A percentile compares a stretch with the other conserved stretches of the same genome.
phyloP scores from a whole-genome alignment of 1,140 invertebrate genomes.

The Brachionus koreanus region DNA sequence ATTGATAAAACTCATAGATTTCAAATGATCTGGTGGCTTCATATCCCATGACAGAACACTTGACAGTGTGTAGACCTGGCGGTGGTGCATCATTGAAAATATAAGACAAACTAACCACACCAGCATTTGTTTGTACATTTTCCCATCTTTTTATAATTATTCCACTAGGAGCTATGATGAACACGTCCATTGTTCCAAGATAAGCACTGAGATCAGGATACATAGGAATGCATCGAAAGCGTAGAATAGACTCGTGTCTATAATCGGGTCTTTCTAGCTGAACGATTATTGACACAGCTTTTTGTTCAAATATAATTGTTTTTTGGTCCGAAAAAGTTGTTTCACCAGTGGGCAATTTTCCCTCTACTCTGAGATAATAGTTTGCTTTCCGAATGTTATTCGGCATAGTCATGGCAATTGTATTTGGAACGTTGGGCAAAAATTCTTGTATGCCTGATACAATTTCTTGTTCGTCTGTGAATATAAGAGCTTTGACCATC shows the following conservation, averaged over 20 bases:
- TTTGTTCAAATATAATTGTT: constrained; percentile 52
- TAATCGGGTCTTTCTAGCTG: constrained; percentile 91
- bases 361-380: constrained; percentile 81
- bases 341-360: constrained; percentile 58
- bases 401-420: constrained; percentile 49
- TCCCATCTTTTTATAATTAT: constrained; percentile 83
- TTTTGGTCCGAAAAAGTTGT: constrained; percentile 56
- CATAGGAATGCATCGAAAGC: constrained; percentile 73
- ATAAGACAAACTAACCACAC: constrained; percentile 62
- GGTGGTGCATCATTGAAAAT: constrained; percentile 82
- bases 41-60: constrained; percentile 67
- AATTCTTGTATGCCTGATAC: constrained; percentile 5
- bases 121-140: constrained; percentile 68
- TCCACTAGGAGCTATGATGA: constrained; percentile 77
- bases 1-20: constrained; percentile 62
- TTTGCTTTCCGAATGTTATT: constrained; percentile 63
- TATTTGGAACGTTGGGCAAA: background rate
- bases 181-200: constrained; percentile 80
- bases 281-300: constrained; percentile 73
- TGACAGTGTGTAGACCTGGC: constrained; percentile 84
- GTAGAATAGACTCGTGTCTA: constrained; percentile 76
- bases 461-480: constrained; percentile 33
- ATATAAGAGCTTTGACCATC: constrained; percentile 38
- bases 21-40: constrained; percentile 11
- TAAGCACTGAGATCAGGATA: constrained; percentile 81